A percentile compares a stretch with the other conserved stretches of the same genome.
These are phyloP conservation scores for Cylindroiulus punctatus DNA, from an alignment of 2,888 invertebrate genomes.

Conservation along the genomic window DNA sequence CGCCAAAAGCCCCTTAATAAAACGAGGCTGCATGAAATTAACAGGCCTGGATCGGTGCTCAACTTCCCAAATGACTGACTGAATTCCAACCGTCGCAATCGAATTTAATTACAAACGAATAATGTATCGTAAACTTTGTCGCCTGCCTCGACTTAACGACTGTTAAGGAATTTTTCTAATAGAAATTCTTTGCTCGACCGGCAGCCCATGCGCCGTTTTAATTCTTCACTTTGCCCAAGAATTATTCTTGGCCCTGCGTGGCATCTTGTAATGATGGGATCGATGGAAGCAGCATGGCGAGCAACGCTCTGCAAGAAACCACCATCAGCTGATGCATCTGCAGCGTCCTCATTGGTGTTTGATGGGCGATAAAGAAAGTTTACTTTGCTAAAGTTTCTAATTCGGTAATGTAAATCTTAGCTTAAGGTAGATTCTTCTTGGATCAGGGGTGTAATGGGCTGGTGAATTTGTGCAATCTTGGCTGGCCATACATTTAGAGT, in stretches of 20 bases:
- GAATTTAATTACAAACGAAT: conserved; percentile 45
- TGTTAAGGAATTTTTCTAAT: conserved; percentile 45
- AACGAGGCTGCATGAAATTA: conserved; percentile 33
- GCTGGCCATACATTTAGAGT: too few species aligned
- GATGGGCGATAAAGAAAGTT: too few species aligned
- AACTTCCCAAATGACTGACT: conserved; percentile 10
- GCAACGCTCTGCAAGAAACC: too few species aligned
- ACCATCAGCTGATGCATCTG: too few species aligned
- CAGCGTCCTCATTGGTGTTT: too few species aligned
- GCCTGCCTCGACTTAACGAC: neutral
- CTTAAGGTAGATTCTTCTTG: too few species aligned
- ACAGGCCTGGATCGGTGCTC: neutral
- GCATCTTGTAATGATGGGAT: neutral
- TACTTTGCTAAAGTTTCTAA: too few species aligned
- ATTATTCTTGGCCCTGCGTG: neutral
- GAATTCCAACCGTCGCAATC: conserved; percentile 39
- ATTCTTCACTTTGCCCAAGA: conserved; percentile 3
- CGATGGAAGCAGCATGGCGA: neutral
- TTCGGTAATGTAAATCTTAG: too few species aligned
- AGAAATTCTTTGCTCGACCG: neutral
- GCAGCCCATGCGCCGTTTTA: neutral
- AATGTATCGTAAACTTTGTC: conserved; percentile 45
- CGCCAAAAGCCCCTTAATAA: neutral
- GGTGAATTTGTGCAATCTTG: too few species aligned
- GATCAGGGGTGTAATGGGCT: too few species aligned